A percentile compares a stretch with the other conserved stretches of the same genome.
Conservation (phyloP, 1,140 invertebrate genomes). For the Oryctes rhinoceros region DNA sequence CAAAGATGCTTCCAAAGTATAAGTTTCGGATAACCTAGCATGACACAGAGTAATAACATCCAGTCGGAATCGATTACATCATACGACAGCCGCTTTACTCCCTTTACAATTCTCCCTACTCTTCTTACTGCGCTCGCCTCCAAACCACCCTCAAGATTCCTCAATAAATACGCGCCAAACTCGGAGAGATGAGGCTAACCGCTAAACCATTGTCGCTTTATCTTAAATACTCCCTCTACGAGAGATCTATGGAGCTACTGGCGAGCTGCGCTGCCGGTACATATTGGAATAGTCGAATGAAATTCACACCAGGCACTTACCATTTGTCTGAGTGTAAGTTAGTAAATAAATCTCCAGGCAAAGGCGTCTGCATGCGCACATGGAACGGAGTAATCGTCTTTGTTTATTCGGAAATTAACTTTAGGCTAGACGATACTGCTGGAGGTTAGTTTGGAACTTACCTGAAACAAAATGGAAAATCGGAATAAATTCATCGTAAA, state of each 20-base stretch:
- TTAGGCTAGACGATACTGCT: not conserved
- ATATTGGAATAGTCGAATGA: not conserved
- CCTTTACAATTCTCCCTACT: not conserved
- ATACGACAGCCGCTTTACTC: not conserved
- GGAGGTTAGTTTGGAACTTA: not conserved
- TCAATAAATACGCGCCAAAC: no score
- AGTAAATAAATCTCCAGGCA: not conserved
- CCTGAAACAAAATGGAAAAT: not conserved
- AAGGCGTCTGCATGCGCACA: not conserved
- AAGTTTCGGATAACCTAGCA: not conserved
- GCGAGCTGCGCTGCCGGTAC: not conserved
- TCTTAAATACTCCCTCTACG: not conserved
- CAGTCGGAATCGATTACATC: slow-evolving; percentile 13
- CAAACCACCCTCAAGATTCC: no score
- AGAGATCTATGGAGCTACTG: not conserved
- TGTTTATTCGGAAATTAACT: not conserved
- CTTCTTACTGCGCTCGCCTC: no score
- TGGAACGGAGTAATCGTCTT: not conserved
- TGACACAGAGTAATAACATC: slow-evolving; percentile 11
- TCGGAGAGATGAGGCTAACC: slow-evolving; percentile 11
- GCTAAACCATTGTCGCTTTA: slow-evolving; percentile 3
- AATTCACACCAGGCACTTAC: not conserved
- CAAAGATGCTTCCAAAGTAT: not conserved
- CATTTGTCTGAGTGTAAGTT: not conserved
- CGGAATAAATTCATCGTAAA: not conserved